Evolutionary conservation across 2,888 invertebrate genomes (phyloP), one percentile per base, ranked within the genome.

Genomic region (Eupsilia transversa): DNA sequence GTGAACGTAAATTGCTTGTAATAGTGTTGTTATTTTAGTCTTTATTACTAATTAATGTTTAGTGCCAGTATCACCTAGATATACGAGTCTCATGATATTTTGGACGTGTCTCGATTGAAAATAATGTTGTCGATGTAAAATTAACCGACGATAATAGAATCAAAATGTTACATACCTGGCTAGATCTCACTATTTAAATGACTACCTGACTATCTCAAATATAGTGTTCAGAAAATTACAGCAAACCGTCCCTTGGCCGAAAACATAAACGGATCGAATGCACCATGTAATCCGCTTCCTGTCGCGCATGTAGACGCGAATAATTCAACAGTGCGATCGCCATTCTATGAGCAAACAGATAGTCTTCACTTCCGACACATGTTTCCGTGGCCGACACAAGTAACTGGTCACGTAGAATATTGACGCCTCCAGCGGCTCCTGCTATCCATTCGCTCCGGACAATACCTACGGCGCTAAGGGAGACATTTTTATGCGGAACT

Each of bases 341-440:
- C 91, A 94, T 95, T 95, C 95, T 94, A 91, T 92, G 92, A 91
- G 94, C 94, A 95, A 96, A 96, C 94, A 95, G 95, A 96, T 96
- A 96, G 95, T 94, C 94, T 92, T 94, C 92, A 94, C 95, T 94
- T 95, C 96, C 96, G 96, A 96, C 96, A 95, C 95, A 95, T 95
- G 95, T 95, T 95, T 95, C 95, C 94, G 93, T 89, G 92, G 93
- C 91, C 92, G 93, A 93, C 94, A 93, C 93, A 92, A 91, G 92
- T 93, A 92, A 91, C 94, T 93, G 94, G 96, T 96, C 96, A 96
- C 96, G 96, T 96, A 96, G 95, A 94, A 96, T 96, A 96, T 96
- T 95, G 96, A 96, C 95, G 95, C 95, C 95, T 94, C 93, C 83
- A 93, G 75, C 73, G 73, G 71, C 74, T 43, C 67, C 75, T 30